phyloP scores from a whole-genome alignment of 53 echinoderm and acorn worm genomes.

The Holothuria scabra region DNA sequence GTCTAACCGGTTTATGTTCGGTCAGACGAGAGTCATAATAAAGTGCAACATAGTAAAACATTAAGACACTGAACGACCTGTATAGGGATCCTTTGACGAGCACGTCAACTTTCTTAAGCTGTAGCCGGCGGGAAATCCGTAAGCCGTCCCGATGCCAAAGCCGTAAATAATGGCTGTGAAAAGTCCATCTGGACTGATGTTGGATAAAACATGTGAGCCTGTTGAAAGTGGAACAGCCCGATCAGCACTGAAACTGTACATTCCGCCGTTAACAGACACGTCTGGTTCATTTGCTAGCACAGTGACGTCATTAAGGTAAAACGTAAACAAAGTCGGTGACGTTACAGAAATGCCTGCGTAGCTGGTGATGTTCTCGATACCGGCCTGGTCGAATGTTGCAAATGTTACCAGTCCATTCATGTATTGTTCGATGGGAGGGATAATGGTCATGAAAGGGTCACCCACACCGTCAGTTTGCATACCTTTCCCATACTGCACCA shows the following conservation, averaged over 20 bases:
- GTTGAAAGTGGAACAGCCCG: constrained; percentile 61
- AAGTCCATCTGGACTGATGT: constrained; percentile 59
- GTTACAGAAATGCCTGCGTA: constrained; percentile 77
- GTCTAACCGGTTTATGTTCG: too few relatives aligned
- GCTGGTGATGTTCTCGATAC: constrained; percentile 51
- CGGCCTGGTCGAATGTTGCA: constrained; percentile 81
- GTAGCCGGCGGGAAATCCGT: constrained; percentile 79
- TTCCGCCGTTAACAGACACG: constrained; percentile 66
- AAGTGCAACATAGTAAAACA: not conserved
- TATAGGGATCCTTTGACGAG: constrained; percentile 59
- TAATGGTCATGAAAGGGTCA: constrained; percentile 87
- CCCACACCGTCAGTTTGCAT: constrained; percentile 83
- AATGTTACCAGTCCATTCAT: constrained; percentile 79
- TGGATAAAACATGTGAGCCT: constrained; percentile 66
- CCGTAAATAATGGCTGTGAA: constrained; percentile 82
- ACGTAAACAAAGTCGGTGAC: constrained; percentile 71
- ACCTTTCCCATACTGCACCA: constrained; percentile 92
- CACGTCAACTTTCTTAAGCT: constrained; percentile 73
- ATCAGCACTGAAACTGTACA: constrained; percentile 78
- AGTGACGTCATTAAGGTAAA: constrained; percentile 66
- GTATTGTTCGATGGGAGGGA: constrained; percentile 95
- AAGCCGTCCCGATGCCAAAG: constrained; percentile 77
- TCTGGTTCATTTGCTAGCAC: constrained; percentile 57
- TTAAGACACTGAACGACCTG: constrained; percentile 58
- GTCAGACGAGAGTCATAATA: too few relatives aligned